These are phyloP conservation scores for Ichneumoninae sp. DNA, from an alignment of 2,888 invertebrate genomes.

Conservation along the genomic window DNA sequence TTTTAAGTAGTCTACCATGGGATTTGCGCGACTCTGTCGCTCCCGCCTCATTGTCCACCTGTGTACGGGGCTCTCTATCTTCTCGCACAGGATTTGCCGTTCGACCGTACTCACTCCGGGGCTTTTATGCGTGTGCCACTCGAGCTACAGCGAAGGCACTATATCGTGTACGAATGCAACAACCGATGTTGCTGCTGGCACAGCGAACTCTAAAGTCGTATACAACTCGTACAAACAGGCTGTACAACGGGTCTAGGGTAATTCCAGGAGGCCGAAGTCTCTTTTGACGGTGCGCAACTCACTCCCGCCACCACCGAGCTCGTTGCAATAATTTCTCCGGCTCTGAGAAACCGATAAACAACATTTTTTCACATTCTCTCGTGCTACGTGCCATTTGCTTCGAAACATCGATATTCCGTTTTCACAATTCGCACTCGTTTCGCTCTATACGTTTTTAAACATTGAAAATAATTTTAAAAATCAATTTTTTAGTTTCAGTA, in stretches of 20 bases:
- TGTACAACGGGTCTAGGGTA: slow-evolving; percentile 59
- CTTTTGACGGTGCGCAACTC: slow-evolving; percentile 41
- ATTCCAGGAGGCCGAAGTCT: slow-evolving; percentile 68
- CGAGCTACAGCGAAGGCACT: slow-evolving; percentile 41
- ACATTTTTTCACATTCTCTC: slow-evolving; percentile 58
- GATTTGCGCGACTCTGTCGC: slow-evolving; percentile 61
- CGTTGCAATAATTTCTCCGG: slow-evolving; percentile 59
- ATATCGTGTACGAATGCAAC: slow-evolving; percentile 52
- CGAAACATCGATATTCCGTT: background rate
- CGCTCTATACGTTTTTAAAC: background rate
- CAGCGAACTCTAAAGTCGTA: slow-evolving; percentile 57
- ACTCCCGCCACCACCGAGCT: slow-evolving; percentile 23
- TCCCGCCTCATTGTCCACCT: slow-evolving; percentile 76
- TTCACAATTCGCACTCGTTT: background rate
- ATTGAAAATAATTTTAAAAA: too few species aligned
- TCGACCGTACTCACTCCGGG: slow-evolving; percentile 35
- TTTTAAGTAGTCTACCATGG: slow-evolving; percentile 81
- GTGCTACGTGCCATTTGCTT: background rate
- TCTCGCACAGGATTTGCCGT: slow-evolving; percentile 48
- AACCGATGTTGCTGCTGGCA: slow-evolving; percentile 45
- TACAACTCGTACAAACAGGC: slow-evolving; percentile 54
- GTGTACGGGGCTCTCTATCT: slow-evolving; percentile 69
- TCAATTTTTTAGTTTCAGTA: background rate
- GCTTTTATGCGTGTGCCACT: slow-evolving; percentile 53
- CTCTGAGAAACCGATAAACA: slow-evolving; percentile 66